phyloP scores from a whole-genome alignment of 2,797 vertebrate species.

The Otolemur crassicaudatus region DNA sequence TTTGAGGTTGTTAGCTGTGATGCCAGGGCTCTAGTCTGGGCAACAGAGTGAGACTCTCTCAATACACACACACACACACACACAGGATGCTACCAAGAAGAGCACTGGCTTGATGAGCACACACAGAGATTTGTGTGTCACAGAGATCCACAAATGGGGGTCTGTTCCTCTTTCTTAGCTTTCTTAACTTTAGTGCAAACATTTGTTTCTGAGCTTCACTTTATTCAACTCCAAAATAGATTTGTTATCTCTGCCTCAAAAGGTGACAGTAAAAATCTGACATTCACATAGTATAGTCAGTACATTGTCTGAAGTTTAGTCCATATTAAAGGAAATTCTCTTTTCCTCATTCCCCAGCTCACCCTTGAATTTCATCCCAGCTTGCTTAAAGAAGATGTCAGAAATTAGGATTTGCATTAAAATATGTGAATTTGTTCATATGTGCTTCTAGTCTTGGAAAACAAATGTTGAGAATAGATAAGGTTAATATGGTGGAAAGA shows the following conservation, averaged over 20 bases:
- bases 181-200: constrained; percentile 65
- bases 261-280: constrained; percentile 17
- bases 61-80: too few species aligned
- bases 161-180: constrained; percentile 62
- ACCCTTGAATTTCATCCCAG: background rate
- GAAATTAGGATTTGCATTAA: constrained; percentile 6
- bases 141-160: background rate
- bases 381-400: background rate
- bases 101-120: background rate
- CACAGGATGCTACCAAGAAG: background rate
- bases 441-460: background rate
- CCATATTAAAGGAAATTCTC: background rate
- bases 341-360: background rate
- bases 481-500: background rate
- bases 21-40: too few species aligned
- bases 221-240: constrained; percentile 72
- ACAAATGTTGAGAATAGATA: background rate
- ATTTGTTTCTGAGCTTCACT: constrained; percentile 69
- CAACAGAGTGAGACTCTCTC: too few species aligned
- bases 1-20: too few species aligned
- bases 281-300: constrained; percentile 24
- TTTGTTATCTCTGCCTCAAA: constrained; percentile 69
- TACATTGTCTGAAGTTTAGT: background rate
- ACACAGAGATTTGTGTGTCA: background rate
- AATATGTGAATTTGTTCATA: background rate